Base-by-base conservation (phyloP, 2,888 invertebrate species). In the Leptinotarsa haldemani region DNA sequence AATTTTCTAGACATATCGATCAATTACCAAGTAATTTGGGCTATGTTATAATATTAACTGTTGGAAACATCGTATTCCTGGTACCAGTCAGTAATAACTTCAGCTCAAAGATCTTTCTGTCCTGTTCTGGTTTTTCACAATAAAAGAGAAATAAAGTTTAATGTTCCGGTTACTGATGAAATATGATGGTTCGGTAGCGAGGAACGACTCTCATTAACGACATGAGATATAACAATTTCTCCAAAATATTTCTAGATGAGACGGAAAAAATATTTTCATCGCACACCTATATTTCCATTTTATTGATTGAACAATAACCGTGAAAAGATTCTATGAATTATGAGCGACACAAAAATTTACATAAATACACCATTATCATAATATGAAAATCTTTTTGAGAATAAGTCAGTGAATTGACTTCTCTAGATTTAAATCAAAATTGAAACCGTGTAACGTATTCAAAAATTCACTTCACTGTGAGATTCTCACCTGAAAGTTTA, bases 11-110 rank as follows among this genome's bases (percentile, higher is more conserved):
- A 20, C 56, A 66, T 50, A 66, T 52, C 22, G 52, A 66, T 66
- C 25, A 50, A 16, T 66, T 50, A 15, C 64, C 20, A 58, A 58
- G 58, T 18, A 13, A 48, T 46, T 20, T 48, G 22, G 48, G 5
- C 18, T 65, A 46, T 47, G 46, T 47, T 65, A 18, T 22, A 1
- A 52, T 46, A 53, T 65, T 70, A 18, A 22, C 52, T 30, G 52
- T 64, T 40, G 46, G 50, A 48, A 58, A 70, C 22, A 15, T 53
- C 48, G 48, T 52, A 70, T 70, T 50, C 56, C 70, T 70, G 22
- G 70, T 70, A 70, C 70, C 70, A 70, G 70, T 53, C 65, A 4
- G 70, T 70, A 65, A 65, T 65, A 65, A 50, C 50, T 64, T 40
- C n/a, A 65, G 20, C 46, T 53, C 70, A 16, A 53, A 70, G 40